Evolutionary conservation across 2,797 vertebrate genomes (phyloP), one percentile per base, ranked within the genome.

Genomic region (Glossophaga mutica): DNA sequence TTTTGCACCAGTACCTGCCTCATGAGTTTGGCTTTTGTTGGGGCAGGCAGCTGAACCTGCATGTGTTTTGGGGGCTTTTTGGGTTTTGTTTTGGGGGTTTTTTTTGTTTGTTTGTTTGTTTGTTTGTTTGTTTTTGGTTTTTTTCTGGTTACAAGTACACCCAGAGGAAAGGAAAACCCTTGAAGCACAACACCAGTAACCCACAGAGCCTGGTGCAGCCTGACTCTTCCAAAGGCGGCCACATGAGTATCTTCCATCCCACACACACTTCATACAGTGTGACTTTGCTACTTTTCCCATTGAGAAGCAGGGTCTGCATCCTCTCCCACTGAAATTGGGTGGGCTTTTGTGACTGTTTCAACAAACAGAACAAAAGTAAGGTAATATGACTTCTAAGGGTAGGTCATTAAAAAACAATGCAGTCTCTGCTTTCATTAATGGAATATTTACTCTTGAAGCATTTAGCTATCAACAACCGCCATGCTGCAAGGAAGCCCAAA

Each of bases 401-500:
- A 70, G 16, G 24, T 71, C n/a, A 57, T 73, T 55, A 39, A 67
- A 91, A 96, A 22, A 44, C 52, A 62, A 37, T 21, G 0, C 24
- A 39, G 19, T 21, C 15, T 55, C 78, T 44, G 22, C 79, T 37
- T 89, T 62, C 46, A 0, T 22, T 77, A n/a, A 50, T 77, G 46
- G 14, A 70, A 83, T 11, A n/a, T 10, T 83, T 57, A 55, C 65
- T 83, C 91, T 57, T 92, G 26, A 87, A 50, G 68, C 19, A 57
- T 18, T 22, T 0, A 39, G 50, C 65, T 70, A 11, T 19, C 48
- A 52, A 24, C 89, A 19, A 50, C 77, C 5, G 37, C 65, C 70
- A 77, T 65, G 44, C 71, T 87, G 21, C 34, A 8, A 95, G 39
- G 50, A 95, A 95, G 91, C 16, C 29, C 65, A 92, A 93, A 87